Percentiles rank a stretch among this genome's conserved stretches.
Conservation (phyloP, 2,113 vertebrate genomes). For the Lutjanus erythropterus region DNA sequence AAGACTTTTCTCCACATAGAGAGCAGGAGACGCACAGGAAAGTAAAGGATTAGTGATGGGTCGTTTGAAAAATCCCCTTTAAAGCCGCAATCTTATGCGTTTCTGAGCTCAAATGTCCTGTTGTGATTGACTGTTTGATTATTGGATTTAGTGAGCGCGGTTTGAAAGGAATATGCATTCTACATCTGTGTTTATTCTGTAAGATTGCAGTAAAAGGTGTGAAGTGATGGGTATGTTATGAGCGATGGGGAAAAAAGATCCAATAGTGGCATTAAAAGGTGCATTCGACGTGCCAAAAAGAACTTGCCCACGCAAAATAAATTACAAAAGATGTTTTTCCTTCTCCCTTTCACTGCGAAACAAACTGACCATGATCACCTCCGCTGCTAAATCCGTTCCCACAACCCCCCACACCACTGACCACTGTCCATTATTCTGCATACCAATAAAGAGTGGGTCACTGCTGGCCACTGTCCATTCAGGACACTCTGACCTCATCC, state of each 20-base stretch:
- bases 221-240: slow-evolving; percentile 1
- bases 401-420: slow-evolving; percentile 60
- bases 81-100: not conserved
- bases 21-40: not conserved
- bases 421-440: slow-evolving; percentile 69
- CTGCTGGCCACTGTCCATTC: slow-evolving; percentile 69
- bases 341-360: slow-evolving; percentile 21
- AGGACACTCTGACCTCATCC: slow-evolving; percentile 60
- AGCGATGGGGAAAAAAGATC: not conserved
- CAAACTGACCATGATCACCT: slow-evolving; percentile 43
- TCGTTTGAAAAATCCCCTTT: not conserved
- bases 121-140: slow-evolving; percentile 4
- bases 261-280: not conserved
- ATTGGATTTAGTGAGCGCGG: not conserved
- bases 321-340: not conserved
- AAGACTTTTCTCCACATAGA: not conserved
- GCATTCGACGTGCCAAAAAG: not conserved
- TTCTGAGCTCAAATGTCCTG: slow-evolving; percentile 10
- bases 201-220: not conserved
- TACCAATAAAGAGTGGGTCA: slow-evolving; percentile 74
- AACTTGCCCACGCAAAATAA: not conserved
- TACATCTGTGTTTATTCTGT: slow-evolving; percentile 1
- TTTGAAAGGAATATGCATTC: not conserved
- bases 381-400: slow-evolving; percentile 55
- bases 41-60: not conserved